phyloP scores from a whole-genome alignment of 2,113 vertebrate species.

The Nanorana parkeri region DNA sequence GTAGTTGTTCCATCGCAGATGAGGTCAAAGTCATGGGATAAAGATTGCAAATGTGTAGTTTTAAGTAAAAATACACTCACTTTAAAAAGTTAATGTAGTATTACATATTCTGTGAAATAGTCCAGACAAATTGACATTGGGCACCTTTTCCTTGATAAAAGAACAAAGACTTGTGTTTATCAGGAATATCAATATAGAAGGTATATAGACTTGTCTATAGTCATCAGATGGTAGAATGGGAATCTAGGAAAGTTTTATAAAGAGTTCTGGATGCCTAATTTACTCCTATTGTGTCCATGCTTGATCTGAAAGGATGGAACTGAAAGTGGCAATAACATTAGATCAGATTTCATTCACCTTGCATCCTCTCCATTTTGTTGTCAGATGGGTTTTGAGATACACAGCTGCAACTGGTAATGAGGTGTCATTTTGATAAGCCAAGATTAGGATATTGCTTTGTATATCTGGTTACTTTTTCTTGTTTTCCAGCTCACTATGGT shows the following conservation, averaged over 20 bases:
- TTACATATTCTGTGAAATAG: too few species aligned
- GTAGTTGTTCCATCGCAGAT: too few species aligned
- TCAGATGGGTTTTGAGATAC: constrained; percentile 4
- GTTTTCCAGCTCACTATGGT: too few species aligned
- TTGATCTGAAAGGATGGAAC: background rate
- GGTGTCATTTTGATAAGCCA: constrained; percentile 21
- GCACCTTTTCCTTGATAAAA: too few species aligned
- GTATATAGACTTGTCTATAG: background rate
- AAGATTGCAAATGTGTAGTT: too few species aligned
- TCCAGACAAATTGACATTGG: too few species aligned
- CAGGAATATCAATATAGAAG: too few species aligned
- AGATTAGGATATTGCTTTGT: background rate
- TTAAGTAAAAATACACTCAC: too few species aligned
- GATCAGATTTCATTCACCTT: constrained; percentile 17
- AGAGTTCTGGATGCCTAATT: background rate
- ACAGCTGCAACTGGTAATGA: constrained; percentile 37
- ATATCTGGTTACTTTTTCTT: too few species aligned
- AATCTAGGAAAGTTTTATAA: background rate
- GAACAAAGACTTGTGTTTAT: too few species aligned
- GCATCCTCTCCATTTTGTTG: background rate
- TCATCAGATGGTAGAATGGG: background rate
- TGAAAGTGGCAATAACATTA: constrained; percentile 10
- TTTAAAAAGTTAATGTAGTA: too few species aligned
- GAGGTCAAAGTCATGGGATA: too few species aligned
- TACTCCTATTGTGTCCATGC: background rate